phyloP scores from a whole-genome alignment of 2,113 vertebrate genomes.

The Boulengerochromis microlepis region DNA sequence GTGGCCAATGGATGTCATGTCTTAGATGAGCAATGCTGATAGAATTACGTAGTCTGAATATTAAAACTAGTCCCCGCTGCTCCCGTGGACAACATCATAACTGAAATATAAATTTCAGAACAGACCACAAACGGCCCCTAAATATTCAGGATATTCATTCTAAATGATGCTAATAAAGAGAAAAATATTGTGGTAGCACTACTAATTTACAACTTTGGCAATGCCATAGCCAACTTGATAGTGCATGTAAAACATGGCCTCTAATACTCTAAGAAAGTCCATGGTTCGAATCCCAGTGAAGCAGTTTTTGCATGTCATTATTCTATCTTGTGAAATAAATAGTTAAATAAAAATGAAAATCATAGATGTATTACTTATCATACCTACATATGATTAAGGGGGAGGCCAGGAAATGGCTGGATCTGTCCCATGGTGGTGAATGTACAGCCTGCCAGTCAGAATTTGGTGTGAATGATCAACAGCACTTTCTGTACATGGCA shows the following conservation, averaged over 20 bases:
- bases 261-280: neutral
- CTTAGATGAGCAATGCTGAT: constrained; percentile 5
- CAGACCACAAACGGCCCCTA: neutral
- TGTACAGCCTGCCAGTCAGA: neutral
- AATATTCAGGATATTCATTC: neutral
- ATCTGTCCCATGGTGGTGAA: neutral
- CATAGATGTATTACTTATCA: neutral
- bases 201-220: neutral
- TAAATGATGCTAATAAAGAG: neutral
- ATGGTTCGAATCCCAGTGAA: neutral
- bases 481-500: neutral
- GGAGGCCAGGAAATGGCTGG: neutral
- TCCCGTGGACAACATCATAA: neutral
- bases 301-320: neutral
- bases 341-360: neutral
- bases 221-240: neutral
- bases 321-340: neutral
- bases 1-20: constrained; percentile 39
- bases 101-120: constrained; percentile 2
- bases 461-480: neutral
- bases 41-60: constrained; percentile 23
- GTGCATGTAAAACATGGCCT: neutral
- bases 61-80: constrained; percentile 23
- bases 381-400: neutral
- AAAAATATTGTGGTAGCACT: neutral